phyloP scores from a whole-genome alignment of 2,888 invertebrate species.

The Callimorpha dominula region DNA sequence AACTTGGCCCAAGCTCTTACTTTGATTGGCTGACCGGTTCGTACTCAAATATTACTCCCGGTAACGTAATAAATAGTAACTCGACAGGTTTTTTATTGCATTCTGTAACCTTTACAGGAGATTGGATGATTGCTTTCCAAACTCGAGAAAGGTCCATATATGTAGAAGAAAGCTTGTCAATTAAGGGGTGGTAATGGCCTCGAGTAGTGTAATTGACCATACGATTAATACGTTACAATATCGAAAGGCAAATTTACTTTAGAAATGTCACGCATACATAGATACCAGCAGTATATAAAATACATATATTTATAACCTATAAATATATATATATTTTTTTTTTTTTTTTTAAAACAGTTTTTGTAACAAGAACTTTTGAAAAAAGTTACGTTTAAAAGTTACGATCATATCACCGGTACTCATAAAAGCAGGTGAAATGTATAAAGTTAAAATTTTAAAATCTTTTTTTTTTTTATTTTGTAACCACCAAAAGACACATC shows the following conservation, averaged over 20 bases:
- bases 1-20: conserved; percentile 8
- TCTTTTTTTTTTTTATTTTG: too few species aligned
- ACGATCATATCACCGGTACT: too few species aligned
- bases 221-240: neutral
- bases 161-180: conserved; percentile 1
- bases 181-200: neutral
- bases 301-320: neutral
- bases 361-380: too few species aligned
- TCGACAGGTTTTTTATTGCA: conserved; percentile 8
- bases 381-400: too few species aligned
- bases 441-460: too few species aligned
- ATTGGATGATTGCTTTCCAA: conserved; percentile 6
- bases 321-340: too few species aligned
- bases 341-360: too few species aligned
- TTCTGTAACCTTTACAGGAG: conserved; percentile 10
- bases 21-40: conserved; percentile 27
- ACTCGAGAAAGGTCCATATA: conserved; percentile 5
- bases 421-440: too few species aligned
- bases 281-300: neutral
- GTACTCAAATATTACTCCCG: conserved; percentile 5
- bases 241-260: neutral
- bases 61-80: conserved; percentile 10
- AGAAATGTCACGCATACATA: neutral
- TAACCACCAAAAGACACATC: too few species aligned
- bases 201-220: neutral